A percentile compares a stretch with the other conserved stretches of the same genome.
Conservation (phyloP, 2,113 vertebrate genomes). For the Lasiurus cinereus region DNA sequence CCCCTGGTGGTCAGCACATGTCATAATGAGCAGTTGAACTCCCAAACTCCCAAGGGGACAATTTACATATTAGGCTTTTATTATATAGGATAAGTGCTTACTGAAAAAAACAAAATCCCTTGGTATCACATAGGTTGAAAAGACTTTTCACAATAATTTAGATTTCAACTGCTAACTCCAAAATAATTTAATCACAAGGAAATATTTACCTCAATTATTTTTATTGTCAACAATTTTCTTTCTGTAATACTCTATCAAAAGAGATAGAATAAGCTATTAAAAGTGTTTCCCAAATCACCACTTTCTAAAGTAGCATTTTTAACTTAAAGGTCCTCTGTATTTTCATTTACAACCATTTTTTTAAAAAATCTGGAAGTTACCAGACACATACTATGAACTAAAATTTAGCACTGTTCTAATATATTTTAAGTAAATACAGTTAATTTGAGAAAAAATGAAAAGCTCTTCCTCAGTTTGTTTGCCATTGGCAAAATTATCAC, state of each 20-base stretch:
- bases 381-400: not conserved
- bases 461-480: not conserved
- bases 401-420: not conserved
- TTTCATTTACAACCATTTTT: not conserved
- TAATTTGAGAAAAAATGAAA: not conserved
- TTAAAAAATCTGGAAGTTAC: not conserved
- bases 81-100: not conserved
- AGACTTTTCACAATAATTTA: not conserved
- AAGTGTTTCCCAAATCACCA: not conserved
- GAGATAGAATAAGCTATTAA: not conserved
- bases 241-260: not conserved
- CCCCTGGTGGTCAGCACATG: no score
- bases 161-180: not conserved
- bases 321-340: not conserved
- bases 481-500: not conserved
- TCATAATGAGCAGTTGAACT: no score
- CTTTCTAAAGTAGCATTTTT: not conserved
- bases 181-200: not conserved
- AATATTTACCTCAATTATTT: not conserved
- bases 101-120: not conserved
- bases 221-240: slow-evolving; percentile 1
- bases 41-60: no score
- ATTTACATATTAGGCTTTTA: no score
- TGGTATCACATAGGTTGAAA: not conserved
- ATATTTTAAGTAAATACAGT: not conserved